Evolutionary conservation across 2,797 vertebrate species (phyloP).

Genomic region (Acanthopagrus latus): DNA sequence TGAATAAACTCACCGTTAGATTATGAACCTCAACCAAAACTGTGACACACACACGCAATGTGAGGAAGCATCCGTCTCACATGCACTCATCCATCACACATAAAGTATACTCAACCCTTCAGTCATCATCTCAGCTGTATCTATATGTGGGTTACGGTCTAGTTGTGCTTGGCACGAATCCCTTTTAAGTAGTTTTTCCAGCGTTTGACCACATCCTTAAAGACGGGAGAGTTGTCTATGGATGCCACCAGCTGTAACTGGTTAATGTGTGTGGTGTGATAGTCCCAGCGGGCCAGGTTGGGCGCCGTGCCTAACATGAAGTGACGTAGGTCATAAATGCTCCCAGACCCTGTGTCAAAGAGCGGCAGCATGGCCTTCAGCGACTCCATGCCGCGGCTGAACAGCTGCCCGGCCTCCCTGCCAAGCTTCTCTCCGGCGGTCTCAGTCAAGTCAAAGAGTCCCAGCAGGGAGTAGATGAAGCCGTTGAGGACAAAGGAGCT

Average conservation of each 20-base stretch:
- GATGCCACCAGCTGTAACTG: conserved; percentile 96
- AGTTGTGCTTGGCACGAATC: conserved; percentile 98
- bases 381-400: conserved; percentile 94
- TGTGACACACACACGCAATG: conserved; percentile 20
- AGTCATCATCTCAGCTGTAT: conserved; percentile 11
- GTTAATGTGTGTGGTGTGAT: conserved; percentile 99
- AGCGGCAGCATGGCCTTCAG: conserved; percentile 97
- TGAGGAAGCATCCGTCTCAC: conserved; percentile 19
- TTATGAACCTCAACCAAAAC: conserved; percentile 34
- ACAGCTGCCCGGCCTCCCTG: conserved; percentile 89
- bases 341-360: conserved; percentile 97
- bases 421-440: conserved; percentile 92
- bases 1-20: conserved; percentile 58
- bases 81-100: conserved; percentile 24
- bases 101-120: conserved; percentile 15
- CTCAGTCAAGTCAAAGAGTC: conserved; percentile 95
- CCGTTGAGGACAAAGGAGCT: conserved; percentile 98
- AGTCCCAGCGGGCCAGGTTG: conserved; percentile 99
- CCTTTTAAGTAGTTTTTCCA: conserved; percentile 98
- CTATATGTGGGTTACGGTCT: conserved; percentile 38
- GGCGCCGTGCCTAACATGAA: conserved; percentile 94
- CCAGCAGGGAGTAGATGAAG: conserved; percentile 97
- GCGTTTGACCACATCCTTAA: conserved; percentile 93
- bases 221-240: conserved; percentile 91
- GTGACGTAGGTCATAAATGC: conserved; percentile 97